Percentiles rank a stretch among this genome's conserved stretches.
phyloP scores from a whole-genome alignment of 2,888 invertebrate species.

The Lepeophtheirus nordmannii region DNA sequence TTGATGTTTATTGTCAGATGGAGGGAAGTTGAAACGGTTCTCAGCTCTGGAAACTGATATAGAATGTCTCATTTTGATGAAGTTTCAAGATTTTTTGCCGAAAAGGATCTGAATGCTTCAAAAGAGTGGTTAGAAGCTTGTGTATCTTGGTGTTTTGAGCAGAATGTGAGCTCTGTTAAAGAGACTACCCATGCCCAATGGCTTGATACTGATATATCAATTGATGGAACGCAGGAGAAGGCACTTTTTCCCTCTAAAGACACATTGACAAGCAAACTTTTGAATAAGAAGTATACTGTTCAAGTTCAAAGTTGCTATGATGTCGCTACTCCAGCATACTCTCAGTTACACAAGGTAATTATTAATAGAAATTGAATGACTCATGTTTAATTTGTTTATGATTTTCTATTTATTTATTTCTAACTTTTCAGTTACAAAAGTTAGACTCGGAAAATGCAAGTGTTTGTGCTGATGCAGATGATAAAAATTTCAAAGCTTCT shows the following conservation, averaged over 20 bases:
- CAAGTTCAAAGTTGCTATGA: background rate
- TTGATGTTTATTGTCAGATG: too few relatives aligned
- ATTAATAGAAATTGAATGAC: background rate
- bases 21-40: too few relatives aligned
- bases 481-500: slow-evolving; percentile 1
- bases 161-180: background rate
- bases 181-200: background rate
- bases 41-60: too few relatives aligned
- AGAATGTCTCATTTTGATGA: background rate
- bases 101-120: background rate
- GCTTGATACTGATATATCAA: background rate
- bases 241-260: background rate
- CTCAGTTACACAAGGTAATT: slow-evolving; percentile 6
- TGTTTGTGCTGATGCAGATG: background rate
- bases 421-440: too few relatives aligned
- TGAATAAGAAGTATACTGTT: background rate
- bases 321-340: slow-evolving; percentile 1
- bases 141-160: background rate
- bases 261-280: background rate
- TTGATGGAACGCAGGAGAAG: background rate
- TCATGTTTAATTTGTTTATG: too few relatives aligned
- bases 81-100: background rate
- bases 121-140: slow-evolving; percentile 10
- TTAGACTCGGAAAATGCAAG: background rate
- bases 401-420: too few relatives aligned